Conservation (phyloP, 2,888 invertebrate genomes). For the Leptinotarsa juncta region DNA sequence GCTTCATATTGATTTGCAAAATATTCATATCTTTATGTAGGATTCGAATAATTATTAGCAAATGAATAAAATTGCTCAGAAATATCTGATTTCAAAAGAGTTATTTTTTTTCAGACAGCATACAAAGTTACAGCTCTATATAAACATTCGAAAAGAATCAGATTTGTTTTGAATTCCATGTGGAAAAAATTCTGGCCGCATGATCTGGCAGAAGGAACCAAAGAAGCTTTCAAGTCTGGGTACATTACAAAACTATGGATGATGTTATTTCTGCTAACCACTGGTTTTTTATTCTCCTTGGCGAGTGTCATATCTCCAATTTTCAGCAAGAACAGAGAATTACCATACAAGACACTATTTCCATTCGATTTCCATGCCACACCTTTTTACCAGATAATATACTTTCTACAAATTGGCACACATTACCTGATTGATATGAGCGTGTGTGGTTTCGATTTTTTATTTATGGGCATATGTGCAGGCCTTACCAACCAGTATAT, state of each 20-base stretch:
- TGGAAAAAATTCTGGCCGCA: slow-evolving; percentile 36
- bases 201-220: slow-evolving; percentile 24
- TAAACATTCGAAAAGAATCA: slow-evolving; percentile 22
- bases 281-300: slow-evolving; percentile 28
- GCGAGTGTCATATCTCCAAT: slow-evolving; percentile 33
- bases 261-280: slow-evolving; percentile 10
- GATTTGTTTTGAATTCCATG: slow-evolving; percentile 25
- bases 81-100: not conserved
- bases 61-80: no score
- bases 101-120: slow-evolving; percentile 28
- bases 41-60: no score
- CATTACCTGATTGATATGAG: slow-evolving; percentile 28
- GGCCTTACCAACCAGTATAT: slow-evolving; percentile 39
- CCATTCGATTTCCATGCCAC: slow-evolving; percentile 35
- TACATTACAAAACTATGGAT: slow-evolving; percentile 10
- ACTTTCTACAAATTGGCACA: slow-evolving; percentile 32
- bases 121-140: slow-evolving; percentile 31
- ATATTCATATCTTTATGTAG: no score
- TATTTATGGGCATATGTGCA: slow-evolving; percentile 40
- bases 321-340: slow-evolving; percentile 21
- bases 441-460: slow-evolving; percentile 40
- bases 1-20: no score
- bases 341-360: slow-evolving; percentile 40
- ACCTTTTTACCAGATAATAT: slow-evolving; percentile 40
- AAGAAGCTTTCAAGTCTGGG: slow-evolving; percentile 2